Evolutionary conservation across 2,113 vertebrate species (phyloP).

Genomic region (Triplophysa tibetana): DNA sequence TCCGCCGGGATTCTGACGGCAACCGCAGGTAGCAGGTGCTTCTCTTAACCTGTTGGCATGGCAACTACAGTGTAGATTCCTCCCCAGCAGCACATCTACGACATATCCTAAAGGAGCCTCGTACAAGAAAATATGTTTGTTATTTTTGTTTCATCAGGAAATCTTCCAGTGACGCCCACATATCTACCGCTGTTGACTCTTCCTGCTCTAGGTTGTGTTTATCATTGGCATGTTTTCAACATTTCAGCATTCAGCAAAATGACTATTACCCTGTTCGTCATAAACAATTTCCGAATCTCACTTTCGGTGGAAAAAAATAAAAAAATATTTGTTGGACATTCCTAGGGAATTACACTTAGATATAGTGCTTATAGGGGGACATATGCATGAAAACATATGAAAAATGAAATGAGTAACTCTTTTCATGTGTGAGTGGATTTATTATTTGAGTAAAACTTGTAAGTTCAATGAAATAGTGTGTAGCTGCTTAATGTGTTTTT

Average conservation of each 20-base stretch:
- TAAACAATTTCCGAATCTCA: not conserved
- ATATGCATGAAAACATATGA: too few relatives aligned
- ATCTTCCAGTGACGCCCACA: constrained; percentile 10
- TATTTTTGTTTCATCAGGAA: constrained; percentile 23
- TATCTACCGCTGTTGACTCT: constrained; percentile 23
- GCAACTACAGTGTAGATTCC: constrained; percentile 36
- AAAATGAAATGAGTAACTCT: too few relatives aligned
- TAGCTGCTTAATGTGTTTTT: too few relatives aligned
- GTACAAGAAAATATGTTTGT: constrained; percentile 22
- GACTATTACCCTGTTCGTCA: not conserved
- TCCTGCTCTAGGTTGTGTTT: constrained; percentile 24
- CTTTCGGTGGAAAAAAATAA: not conserved
- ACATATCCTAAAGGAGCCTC: not conserved
- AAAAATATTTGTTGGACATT: not conserved
- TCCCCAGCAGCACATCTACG: constrained; percentile 1
- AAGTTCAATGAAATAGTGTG: too few relatives aligned
- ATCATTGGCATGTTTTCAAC: constrained; percentile 20
- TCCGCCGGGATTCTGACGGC: constrained; percentile 34
- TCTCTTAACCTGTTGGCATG: constrained; percentile 48
- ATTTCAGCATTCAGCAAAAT: constrained; percentile 12
- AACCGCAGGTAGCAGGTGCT: constrained; percentile 41
- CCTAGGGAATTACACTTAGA: too few relatives aligned
- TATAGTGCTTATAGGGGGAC: too few relatives aligned
- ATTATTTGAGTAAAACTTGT: too few relatives aligned
- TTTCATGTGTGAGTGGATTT: too few relatives aligned